Percentiles rank a stretch among this genome's conserved stretches.
phyloP scores from a whole-genome alignment of 2,797 vertebrate genomes.

The Falco biarmicus region DNA sequence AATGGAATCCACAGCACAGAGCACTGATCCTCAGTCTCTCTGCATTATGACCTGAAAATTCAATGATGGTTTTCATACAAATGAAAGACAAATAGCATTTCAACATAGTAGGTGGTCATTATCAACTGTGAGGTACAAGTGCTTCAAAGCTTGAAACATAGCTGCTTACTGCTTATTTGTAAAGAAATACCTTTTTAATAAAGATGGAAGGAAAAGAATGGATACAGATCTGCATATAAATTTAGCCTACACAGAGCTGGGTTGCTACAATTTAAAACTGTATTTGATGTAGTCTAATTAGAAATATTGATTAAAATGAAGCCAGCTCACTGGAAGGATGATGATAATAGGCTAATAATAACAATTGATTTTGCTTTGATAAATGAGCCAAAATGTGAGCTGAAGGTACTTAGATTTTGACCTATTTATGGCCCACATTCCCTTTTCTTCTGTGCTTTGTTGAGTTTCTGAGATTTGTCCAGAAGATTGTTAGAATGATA shows the following conservation, averaged over 20 bases:
- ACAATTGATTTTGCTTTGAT: constrained; percentile 60
- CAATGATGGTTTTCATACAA: neutral
- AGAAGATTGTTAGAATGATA: neutral
- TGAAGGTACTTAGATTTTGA: constrained; percentile 31
- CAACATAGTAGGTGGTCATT: neutral
- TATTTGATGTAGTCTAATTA: constrained; percentile 66
- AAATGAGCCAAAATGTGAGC: constrained; percentile 30
- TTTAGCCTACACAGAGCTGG: neutral
- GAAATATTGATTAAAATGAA: constrained; percentile 69
- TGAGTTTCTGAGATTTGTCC: neutral
- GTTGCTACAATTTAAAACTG: constrained; percentile 23
- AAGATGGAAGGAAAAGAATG: neutral
- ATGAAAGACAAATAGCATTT: neutral
- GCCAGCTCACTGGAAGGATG: constrained; percentile 45
- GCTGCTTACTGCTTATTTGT: neutral
- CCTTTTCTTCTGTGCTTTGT: neutral
- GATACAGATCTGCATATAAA: neutral
- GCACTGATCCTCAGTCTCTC: neutral
- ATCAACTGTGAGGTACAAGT: neutral
- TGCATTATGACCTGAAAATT: neutral
- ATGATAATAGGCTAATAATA: constrained; percentile 70
- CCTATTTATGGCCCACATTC: constrained; percentile 11
- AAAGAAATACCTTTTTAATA: neutral
- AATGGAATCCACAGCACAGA: neutral
- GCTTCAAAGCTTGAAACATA: neutral